Evolutionary conservation across 2,888 invertebrate species (phyloP).

Genomic region (Watsonalla binaria): DNA sequence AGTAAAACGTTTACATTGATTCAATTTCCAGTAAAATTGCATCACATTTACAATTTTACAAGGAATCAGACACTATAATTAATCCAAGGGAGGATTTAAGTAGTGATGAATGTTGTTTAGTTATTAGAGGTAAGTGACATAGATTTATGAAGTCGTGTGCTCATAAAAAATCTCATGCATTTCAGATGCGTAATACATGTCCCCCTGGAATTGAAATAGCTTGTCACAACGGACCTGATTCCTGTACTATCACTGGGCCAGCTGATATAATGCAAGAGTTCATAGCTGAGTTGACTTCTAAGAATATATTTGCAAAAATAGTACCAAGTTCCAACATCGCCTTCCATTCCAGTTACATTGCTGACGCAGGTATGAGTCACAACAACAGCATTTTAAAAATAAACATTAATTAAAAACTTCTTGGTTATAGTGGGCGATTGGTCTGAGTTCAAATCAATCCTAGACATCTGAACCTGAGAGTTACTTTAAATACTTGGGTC

Average conservation of each 20-base stretch:
- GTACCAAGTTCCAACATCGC: constrained; percentile 88
- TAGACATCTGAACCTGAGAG: too few relatives aligned
- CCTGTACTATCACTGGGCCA: constrained; percentile 89
- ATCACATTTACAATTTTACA: too few relatives aligned
- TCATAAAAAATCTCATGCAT: neutral
- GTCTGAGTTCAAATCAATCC: neutral
- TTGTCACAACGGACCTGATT: constrained; percentile 88
- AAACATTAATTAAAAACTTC: neutral
- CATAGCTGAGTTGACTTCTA: constrained; percentile 63
- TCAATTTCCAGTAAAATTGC: too few relatives aligned
- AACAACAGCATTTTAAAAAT: neutral
- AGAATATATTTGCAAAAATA: constrained; percentile 59
- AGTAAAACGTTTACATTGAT: too few relatives aligned
- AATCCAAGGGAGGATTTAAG: neutral
- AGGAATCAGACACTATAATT: too few relatives aligned
- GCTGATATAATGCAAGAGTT: constrained; percentile 79
- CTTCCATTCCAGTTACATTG: constrained; percentile 92
- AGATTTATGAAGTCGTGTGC: neutral
- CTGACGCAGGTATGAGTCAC: constrained; percentile 69
- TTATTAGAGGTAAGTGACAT: too few relatives aligned
- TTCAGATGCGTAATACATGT: constrained; percentile 42
- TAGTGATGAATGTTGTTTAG: neutral
- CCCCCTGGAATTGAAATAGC: constrained; percentile 85
- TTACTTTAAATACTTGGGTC: too few relatives aligned
- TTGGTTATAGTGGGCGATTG: neutral